These are phyloP conservation scores for Channa argus DNA, from an alignment of 2,113 vertebrate species.

Conservation along the genomic window DNA sequence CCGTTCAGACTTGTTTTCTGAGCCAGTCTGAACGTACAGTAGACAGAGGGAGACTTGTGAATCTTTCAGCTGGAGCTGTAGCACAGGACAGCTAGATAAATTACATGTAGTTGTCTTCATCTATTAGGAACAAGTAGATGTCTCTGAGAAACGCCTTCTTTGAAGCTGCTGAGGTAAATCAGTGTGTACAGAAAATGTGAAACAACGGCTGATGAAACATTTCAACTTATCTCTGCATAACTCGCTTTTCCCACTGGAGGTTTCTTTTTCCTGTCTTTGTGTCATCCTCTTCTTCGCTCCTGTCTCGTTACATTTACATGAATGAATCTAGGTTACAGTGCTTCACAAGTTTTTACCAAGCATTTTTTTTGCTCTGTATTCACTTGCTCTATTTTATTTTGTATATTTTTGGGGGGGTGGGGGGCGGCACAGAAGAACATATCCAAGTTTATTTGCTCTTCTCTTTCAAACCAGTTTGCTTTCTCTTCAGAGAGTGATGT, in stretches of 20 bases:
- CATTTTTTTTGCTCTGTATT: neutral
- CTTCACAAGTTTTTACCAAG: neutral
- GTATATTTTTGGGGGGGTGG: neutral
- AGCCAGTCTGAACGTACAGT: neutral
- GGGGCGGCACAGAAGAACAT: neutral
- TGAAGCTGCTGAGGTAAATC: conserved; percentile 37
- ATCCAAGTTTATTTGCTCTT: neutral
- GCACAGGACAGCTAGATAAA: conserved; percentile 16
- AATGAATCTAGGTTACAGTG: conserved; percentile 52
- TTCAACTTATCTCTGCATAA: conserved; percentile 36
- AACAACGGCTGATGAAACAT: conserved; percentile 50
- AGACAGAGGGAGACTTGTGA: neutral
- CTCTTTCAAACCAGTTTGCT: neutral
- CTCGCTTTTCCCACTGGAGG: conserved; percentile 29
- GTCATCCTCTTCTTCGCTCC: conserved; percentile 15
- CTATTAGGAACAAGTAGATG: conserved; percentile 40
- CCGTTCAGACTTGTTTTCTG: neutral
- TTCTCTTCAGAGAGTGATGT: conserved; percentile 1
- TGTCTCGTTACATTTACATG: conserved; percentile 12
- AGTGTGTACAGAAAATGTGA: conserved; percentile 18
- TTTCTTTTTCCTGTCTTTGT: conserved; percentile 24
- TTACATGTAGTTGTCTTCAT: conserved; percentile 20
- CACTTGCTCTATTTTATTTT: neutral
- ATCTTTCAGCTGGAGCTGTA: neutral
- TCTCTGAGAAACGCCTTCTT: conserved; percentile 16